Conservation (phyloP, 2,797 vertebrate species). For the Euphonia xanthogaster region DNA sequence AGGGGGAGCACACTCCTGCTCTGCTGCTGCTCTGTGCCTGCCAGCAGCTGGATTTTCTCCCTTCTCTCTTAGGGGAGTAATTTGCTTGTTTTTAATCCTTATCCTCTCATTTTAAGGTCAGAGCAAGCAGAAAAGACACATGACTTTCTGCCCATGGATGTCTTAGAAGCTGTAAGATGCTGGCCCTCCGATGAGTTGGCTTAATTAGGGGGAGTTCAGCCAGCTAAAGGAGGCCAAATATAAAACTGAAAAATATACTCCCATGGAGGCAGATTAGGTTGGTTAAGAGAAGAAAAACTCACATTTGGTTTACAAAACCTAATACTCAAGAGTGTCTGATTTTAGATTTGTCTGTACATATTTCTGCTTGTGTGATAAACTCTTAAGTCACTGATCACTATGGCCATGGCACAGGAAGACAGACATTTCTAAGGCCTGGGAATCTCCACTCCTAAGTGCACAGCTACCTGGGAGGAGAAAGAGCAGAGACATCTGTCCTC, state of each 20-base stretch:
- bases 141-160: not conserved
- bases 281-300: not conserved
- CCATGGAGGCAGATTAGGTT: not conserved
- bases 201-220: not conserved
- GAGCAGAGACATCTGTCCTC: not conserved
- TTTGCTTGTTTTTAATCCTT: conserved; percentile 44
- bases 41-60: conserved; percentile 42
- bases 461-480: not conserved
- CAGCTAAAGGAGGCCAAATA: not conserved
- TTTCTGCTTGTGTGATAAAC: not conserved
- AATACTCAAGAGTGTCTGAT: not conserved
- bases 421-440: not conserved
- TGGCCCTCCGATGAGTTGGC: not conserved
- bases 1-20: not conserved
- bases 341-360: not conserved
- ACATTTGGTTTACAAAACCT: not conserved
- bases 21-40: not conserved
- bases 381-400: not conserved
- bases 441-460: not conserved
- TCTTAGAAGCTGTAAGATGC: not conserved
- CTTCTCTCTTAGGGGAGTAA: not conserved
- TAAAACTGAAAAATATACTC: not conserved
- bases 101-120: conserved; percentile 25
- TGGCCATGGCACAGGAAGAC: not conserved
- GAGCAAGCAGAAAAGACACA: conserved; percentile 34